Conservation (phyloP, 2,888 invertebrate species). For the Cosmia trapezina region DNA sequence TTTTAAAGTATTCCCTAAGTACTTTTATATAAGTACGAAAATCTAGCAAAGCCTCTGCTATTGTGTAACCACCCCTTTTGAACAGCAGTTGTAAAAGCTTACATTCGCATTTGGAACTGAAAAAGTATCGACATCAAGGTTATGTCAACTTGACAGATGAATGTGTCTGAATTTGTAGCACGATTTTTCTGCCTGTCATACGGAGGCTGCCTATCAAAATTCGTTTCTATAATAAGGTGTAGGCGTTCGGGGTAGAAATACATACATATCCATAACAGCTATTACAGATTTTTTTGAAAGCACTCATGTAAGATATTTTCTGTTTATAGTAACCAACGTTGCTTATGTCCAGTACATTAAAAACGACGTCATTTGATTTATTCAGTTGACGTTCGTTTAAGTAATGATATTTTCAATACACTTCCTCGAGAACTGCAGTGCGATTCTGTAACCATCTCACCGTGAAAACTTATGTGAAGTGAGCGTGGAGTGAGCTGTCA, state of each 20-base stretch:
- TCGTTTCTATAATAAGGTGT: too few relatives aligned
- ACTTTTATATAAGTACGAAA: background rate
- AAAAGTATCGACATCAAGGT: background rate
- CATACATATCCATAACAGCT: too few relatives aligned
- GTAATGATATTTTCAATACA: background rate
- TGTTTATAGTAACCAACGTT: too few relatives aligned
- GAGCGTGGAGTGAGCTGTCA: too few relatives aligned
- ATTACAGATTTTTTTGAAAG: background rate
- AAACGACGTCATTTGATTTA: background rate
- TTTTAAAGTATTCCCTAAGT: background rate
- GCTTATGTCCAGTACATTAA: background rate
- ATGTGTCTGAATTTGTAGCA: background rate
- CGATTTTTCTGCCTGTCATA: background rate
- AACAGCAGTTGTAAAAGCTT: background rate
- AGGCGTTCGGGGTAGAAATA: background rate
- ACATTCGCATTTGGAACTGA: background rate
- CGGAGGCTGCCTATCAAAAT: background rate
- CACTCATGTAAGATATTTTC: background rate
- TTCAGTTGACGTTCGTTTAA: background rate
- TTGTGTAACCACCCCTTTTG: background rate
- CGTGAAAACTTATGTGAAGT: too few relatives aligned
- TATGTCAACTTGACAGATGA: constrained; percentile 7
- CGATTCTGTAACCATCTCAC: too few relatives aligned
- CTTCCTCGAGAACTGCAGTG: too few relatives aligned
- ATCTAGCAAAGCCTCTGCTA: background rate